A percentile compares a stretch with the other conserved stretches of the same genome.
These are phyloP conservation scores for human (Homo sapiens) DNA, from an alignment of 2,113 vertebrate species.

Conservation along the genomic window GRCh38 chr2:98832501-98833000, in stretches of 20 bases:
- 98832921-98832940: constrained; percentile 85
- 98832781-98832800: not conserved
- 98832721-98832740: not conserved
- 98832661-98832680: not conserved
- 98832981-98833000: constrained; percentile 84
- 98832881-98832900: constrained; percentile 94
- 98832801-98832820: not conserved
- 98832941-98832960: constrained; percentile 96
- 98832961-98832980: constrained; percentile 93
- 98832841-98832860: constrained; percentile 61
- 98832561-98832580: not conserved
- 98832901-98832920: constrained; percentile 87
- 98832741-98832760: not conserved
- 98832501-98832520: constrained; percentile 90
- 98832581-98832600: not conserved
- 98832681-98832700: not conserved
- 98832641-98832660: not conserved
- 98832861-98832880: constrained; percentile 94
- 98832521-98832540: constrained; percentile 61
- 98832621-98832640: not conserved
- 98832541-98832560: not conserved
- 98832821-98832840: not conserved
- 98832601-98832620: not conserved
- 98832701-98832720: not conserved
- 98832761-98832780: not conserved